Evolutionary conservation across 92 coral and sea anemone species (phyloP), one percentile per base, ranked within the genome.

Genomic region (Meandrina meandrites): DNA sequence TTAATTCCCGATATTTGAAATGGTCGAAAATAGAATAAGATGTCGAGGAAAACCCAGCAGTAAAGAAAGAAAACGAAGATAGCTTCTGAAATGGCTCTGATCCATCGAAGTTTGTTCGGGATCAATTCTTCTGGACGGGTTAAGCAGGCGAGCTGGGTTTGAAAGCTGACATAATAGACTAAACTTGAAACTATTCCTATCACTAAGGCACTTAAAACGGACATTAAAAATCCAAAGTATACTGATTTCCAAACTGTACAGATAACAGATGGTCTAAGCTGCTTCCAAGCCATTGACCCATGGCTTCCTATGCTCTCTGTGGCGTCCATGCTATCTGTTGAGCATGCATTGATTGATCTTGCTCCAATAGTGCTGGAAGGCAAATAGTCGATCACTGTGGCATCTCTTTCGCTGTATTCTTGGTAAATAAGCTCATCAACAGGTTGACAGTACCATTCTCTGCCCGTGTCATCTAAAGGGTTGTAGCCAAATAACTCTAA

Each of bases 141-240:
- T 2, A 77, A 31, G 37, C 64, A 77, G 21, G 31, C 36, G 12
- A 48, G 31, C 31, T 47, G 45, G 53, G 78, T 37, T 74, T 74
- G 81, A 30, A 47, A 77, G 27, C 17, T 30, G 35, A 77, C 24
- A 7, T 77, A 77, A 24, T 77, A 77, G 5, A 77, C 80, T 7
- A 77, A 56, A 16, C 15, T 50, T 18, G 62, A 77, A 77, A 77
- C 21, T 3, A 31, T 16, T 51, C 64, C 81, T 5, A 48, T 53
- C 22, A 77, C 12, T 40, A 19, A 22, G 8, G 81, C 81, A 77
- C 81, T 77, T 19, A 77, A 77, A 21, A 77, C 22, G n/a, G 81
- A 77, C 54, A 77, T 30, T 3, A 77, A 51, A 77, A 77, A 50
- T 24, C 36, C 64, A 77, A 77, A 50, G 81, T 27, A 30, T 0